These are phyloP conservation scores for Capromys pilorides DNA, from an alignment of 2,797 vertebrate species.

Conservation along the genomic window DNA sequence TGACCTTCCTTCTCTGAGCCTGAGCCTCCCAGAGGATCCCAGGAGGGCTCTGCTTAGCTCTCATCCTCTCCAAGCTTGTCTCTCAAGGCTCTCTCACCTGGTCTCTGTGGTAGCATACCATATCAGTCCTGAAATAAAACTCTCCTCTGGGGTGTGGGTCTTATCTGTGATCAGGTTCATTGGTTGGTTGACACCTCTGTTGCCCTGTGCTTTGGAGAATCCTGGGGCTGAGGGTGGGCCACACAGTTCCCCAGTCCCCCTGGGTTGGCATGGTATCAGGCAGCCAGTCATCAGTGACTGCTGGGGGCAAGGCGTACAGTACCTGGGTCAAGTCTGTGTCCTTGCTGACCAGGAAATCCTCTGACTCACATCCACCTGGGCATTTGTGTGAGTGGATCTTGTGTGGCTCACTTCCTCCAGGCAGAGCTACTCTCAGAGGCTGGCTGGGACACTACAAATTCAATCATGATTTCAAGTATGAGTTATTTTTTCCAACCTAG, in stretches of 20 bases:
- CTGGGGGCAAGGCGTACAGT: neutral
- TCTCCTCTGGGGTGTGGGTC: neutral
- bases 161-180: neutral
- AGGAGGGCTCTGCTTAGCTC: neutral
- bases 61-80: neutral
- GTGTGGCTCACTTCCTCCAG: neutral
- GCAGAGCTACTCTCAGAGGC: neutral
- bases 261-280: neutral
- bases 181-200: neutral
- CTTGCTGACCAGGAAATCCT: neutral
- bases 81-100: neutral
- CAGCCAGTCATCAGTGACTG: neutral
- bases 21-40: neutral
- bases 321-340: neutral
- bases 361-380: neutral
- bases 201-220: neutral
- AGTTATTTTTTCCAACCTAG: constrained; percentile 14
- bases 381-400: neutral
- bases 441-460: neutral
- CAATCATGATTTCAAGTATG: neutral
- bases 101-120: neutral
- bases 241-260: neutral
- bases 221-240: neutral
- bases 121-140: neutral
- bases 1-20: neutral